Evolutionary conservation across 2,113 vertebrate genomes (phyloP).

Genomic region (Taurulus bubalis): DNA sequence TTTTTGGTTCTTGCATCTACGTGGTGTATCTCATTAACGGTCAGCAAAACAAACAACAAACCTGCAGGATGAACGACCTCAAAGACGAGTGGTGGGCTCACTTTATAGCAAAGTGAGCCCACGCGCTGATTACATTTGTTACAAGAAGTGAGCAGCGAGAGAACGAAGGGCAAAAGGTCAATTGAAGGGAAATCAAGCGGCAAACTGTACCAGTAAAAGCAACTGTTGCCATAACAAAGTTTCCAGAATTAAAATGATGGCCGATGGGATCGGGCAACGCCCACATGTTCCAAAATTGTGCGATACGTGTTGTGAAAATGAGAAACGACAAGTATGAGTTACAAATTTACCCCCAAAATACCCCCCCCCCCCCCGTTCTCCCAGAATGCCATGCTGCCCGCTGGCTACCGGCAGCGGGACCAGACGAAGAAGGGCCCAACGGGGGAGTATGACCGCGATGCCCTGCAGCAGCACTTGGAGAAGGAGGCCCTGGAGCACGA

Average conservation of each 20-base stretch:
- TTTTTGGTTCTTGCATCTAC: not conserved
- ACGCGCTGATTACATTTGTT: not conserved
- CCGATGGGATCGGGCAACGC: not conserved
- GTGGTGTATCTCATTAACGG: not conserved
- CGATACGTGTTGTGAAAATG: not conserved
- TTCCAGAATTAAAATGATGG: slow-evolving; percentile 1
- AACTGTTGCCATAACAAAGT: slow-evolving; percentile 11
- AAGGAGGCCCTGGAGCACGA: slow-evolving; percentile 88
- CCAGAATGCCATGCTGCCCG: slow-evolving; percentile 94
- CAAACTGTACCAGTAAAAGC: not conserved
- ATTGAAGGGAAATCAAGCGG: not conserved
- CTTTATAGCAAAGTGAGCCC: not conserved
- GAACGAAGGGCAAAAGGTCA: not conserved
- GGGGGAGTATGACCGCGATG: slow-evolving; percentile 88
- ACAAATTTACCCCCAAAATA: not conserved
- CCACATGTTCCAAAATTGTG: not conserved
- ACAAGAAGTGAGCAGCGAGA: not conserved
- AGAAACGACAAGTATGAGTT: not conserved
- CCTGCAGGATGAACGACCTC: not conserved
- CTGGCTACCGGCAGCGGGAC: slow-evolving; percentile 91
- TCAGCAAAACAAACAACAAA: not conserved
- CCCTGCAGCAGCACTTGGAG: slow-evolving; percentile 92
- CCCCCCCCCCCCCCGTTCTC: slow-evolving; percentile 37
- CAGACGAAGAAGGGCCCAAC: slow-evolving; percentile 95
- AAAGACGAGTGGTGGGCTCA: not conserved